A percentile compares a stretch with the other conserved stretches of the same genome.
phyloP scores from a whole-genome alignment of 2,888 invertebrate species.

The Drosophila nigricruria region DNA sequence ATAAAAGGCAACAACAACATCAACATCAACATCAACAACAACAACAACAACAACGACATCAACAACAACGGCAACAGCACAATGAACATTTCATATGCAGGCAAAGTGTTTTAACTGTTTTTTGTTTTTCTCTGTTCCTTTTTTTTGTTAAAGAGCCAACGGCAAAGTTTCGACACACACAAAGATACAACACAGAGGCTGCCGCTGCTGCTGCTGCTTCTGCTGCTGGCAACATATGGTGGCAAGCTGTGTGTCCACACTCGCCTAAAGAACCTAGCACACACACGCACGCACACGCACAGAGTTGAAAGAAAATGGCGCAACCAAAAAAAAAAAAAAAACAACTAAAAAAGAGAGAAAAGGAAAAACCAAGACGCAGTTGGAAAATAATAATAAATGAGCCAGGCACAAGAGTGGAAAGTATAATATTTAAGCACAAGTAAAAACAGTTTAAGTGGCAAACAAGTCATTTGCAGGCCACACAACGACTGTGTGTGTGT shows the following conservation, averaged over 20 bases:
- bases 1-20: conserved; percentile 34
- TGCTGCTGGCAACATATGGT: conserved; percentile 67
- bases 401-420: conserved; percentile 9
- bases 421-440: conserved; percentile 26
- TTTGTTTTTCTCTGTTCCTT: neutral
- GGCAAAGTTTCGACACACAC: conserved; percentile 41
- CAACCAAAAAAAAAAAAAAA: conserved; percentile 38
- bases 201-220: conserved; percentile 18
- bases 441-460: conserved; percentile 61
- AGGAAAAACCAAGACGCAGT: conserved; percentile 26
- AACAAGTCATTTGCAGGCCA: conserved; percentile 70
- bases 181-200: conserved; percentile 1
- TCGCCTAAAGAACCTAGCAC: conserved; percentile 41
- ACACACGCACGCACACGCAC: conserved; percentile 8
- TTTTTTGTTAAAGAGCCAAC: conserved; percentile 30
- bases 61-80: conserved; percentile 17
- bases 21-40: conserved; percentile 13
- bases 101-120: conserved; percentile 51
- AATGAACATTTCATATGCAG: conserved; percentile 49
- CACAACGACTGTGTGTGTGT: conserved; percentile 19
- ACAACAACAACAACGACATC: conserved; percentile 19
- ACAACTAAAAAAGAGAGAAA: conserved; percentile 22
- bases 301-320: conserved; percentile 50
- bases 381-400: conserved; percentile 15
- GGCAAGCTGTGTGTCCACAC: conserved; percentile 54